phyloP scores from a whole-genome alignment of 1,140 invertebrate genomes.

The Parapsyche elsis region DNA sequence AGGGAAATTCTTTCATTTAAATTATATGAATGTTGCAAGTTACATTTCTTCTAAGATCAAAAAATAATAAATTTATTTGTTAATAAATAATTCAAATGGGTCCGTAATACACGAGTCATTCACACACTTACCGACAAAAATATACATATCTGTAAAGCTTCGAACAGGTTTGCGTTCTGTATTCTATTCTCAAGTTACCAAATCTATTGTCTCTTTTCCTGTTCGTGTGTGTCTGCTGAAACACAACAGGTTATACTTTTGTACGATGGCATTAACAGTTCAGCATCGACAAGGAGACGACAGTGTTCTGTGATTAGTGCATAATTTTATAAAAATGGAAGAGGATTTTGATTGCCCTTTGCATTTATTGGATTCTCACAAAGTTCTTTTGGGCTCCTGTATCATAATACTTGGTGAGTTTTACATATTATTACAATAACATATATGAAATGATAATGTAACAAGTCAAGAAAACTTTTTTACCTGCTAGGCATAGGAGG shows the following conservation, averaged over 20 bases:
- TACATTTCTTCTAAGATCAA: too few species aligned
- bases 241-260: neutral
- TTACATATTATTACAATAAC: neutral
- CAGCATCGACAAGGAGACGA: neutral
- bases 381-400: slow-evolving; percentile 65
- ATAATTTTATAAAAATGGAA: slow-evolving; percentile 47
- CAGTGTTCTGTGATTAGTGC: neutral
- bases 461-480: slow-evolving; percentile 35
- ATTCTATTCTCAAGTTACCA: slow-evolving; percentile 10
- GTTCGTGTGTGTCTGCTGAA: slow-evolving; percentile 1
- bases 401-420: slow-evolving; percentile 66
- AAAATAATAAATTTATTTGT: too few species aligned
- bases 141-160: too few species aligned
- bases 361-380: slow-evolving; percentile 68
- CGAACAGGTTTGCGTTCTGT: neutral
- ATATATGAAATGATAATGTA: neutral
- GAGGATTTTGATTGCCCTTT: slow-evolving; percentile 66
- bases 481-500: slow-evolving; percentile 63
- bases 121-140: too few species aligned
- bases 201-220: slow-evolving; percentile 9
- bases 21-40: too few species aligned
- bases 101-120: too few species aligned
- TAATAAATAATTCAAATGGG: too few species aligned
- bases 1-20: neutral
- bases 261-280: slow-evolving; percentile 12